Conservation (phyloP, 2,888 invertebrate species). For the Drosophila limbata region DNA sequence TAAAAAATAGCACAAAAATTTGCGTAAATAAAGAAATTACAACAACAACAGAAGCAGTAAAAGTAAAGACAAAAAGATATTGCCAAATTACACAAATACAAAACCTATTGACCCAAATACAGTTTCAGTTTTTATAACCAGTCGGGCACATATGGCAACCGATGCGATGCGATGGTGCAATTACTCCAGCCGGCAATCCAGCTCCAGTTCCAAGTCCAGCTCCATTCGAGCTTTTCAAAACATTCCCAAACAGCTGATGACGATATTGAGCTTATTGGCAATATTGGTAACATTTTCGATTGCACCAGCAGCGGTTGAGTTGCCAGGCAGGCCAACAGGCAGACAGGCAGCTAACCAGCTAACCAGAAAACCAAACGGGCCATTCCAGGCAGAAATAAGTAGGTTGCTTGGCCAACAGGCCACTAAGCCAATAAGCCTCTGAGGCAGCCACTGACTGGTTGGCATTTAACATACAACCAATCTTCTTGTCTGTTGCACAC, state of each 20-base stretch:
- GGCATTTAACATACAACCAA: constrained; percentile 71
- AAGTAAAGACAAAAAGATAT: constrained; percentile 21
- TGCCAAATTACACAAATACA: constrained; percentile 72
- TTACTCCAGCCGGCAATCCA: constrained; percentile 44
- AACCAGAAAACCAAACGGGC: constrained; percentile 54
- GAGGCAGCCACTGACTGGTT: constrained; percentile 44
- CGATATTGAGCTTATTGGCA: constrained; percentile 53
- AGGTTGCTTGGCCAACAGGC: constrained; percentile 76
- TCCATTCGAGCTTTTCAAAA: constrained; percentile 35
- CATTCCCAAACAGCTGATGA: constrained; percentile 36
- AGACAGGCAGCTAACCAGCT: constrained; percentile 5
- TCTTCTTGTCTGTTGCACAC: constrained; percentile 64
- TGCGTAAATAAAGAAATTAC: constrained; percentile 74
- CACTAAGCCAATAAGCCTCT: constrained; percentile 53
- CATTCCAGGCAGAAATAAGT: constrained; percentile 66
- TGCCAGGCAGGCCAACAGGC: constrained; percentile 7
- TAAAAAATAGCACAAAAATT: constrained; percentile 74
- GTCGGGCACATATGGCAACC: constrained; percentile 73
- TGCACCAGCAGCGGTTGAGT: constrained; percentile 45
- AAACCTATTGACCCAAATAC: constrained; percentile 77
- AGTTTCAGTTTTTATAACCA: constrained; percentile 73
- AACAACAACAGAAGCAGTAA: background rate
- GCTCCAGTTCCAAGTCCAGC: constrained; percentile 16
- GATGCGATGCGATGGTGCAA: constrained; percentile 52
- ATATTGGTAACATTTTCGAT: constrained; percentile 75